Conservation (phyloP, 2,888 invertebrate genomes). For the Aspidiotus rigidus region DNA sequence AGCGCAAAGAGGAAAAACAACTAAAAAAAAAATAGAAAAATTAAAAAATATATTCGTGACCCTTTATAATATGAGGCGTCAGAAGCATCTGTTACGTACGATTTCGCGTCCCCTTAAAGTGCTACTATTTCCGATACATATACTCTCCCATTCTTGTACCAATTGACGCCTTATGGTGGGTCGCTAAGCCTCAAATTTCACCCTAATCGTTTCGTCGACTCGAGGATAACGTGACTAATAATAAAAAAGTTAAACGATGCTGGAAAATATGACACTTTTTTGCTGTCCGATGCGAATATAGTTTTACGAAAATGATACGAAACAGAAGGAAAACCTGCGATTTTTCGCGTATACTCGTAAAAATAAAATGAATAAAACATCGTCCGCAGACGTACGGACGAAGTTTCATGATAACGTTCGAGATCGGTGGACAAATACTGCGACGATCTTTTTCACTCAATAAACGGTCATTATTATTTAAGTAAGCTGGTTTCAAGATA, state of each 20-base stretch:
- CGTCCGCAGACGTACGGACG: no score
- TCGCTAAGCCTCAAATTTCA: constrained; percentile 32
- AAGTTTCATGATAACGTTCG: no score
- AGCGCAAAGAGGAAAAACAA: not conserved
- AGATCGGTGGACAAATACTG: no score
- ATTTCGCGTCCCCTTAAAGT: constrained; percentile 32
- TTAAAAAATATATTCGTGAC: constrained; percentile 30
- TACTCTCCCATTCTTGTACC: constrained; percentile 29
- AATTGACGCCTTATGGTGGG: constrained; percentile 33
- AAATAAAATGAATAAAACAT: no score
- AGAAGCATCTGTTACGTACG: constrained; percentile 31
- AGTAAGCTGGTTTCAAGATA: no score
- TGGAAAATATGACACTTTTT: constrained; percentile 27
- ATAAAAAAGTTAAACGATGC: constrained; percentile 26
- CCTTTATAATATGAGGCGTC: constrained; percentile 31
- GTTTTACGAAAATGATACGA: no score
- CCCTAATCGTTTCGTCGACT: constrained; percentile 33
- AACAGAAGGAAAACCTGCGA: no score
- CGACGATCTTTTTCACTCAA: no score
- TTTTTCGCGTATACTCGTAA: no score
- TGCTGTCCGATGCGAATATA: not conserved
- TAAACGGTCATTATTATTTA: no score
- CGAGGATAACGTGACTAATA: constrained; percentile 29
- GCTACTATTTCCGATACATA: constrained; percentile 29
- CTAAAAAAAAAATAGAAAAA: constrained; percentile 23